A percentile compares a stretch with the other conserved stretches of the same genome.
These are phyloP conservation scores for Diadumene lineata DNA, from an alignment of 92 coral and sea anemone genomes.

Conservation along the genomic window DNA sequence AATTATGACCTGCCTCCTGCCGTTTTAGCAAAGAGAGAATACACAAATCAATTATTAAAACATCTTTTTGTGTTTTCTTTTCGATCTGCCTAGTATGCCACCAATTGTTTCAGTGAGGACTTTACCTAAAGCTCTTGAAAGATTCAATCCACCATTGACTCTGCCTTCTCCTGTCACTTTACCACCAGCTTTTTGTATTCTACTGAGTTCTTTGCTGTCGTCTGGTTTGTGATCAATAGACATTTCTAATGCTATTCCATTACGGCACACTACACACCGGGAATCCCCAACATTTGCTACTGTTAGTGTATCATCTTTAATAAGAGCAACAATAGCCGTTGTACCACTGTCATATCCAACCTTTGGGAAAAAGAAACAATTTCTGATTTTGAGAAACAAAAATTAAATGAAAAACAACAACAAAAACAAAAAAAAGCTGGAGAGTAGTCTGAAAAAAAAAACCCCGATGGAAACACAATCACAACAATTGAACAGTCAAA, in stretches of 20 bases:
- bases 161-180: slow-evolving; percentile 94
- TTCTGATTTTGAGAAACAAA: too few species aligned
- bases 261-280: slow-evolving; percentile 93
- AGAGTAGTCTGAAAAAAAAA: too few species aligned
- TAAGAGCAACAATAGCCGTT: slow-evolving; percentile 89
- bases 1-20: too few species aligned
- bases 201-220: slow-evolving; percentile 78
- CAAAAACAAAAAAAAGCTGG: too few species aligned
- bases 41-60: too few species aligned
- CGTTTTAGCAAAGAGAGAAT: too few species aligned
- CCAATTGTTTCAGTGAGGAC: too few species aligned
- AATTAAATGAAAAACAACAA: too few species aligned
- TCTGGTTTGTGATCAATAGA: slow-evolving; percentile 97
- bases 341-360: slow-evolving; percentile 98
- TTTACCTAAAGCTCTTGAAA: slow-evolving; percentile 96
- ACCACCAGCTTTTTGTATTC: slow-evolving; percentile 98
- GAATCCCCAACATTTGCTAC: slow-evolving; percentile 98
- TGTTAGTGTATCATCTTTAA: slow-evolving; percentile 59
- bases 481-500: too few species aligned
- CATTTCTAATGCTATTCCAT: slow-evolving; percentile 95
- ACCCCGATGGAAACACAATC: too few species aligned
- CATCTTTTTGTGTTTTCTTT: neutral
- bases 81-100: too few species aligned
- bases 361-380: slow-evolving; percentile 31
- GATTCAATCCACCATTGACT: slow-evolving; percentile 94